A percentile compares a stretch with the other conserved stretches of the same genome.
Conservation (phyloP, 2,113 vertebrate species). For the Campylomormyrus tamandua region DNA sequence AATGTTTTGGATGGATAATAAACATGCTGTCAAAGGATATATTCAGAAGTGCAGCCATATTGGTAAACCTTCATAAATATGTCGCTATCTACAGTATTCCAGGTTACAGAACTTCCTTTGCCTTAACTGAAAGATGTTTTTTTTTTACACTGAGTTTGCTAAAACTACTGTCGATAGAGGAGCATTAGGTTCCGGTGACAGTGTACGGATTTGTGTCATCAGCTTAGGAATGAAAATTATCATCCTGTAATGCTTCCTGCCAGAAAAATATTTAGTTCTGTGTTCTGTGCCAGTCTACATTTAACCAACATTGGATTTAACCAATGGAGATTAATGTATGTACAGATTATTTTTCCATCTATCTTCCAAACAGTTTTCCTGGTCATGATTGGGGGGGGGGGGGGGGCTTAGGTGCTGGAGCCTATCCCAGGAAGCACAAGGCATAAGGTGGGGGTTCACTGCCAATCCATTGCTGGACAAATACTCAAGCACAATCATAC, state of each 20-base stretch:
- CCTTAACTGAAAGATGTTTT: neutral
- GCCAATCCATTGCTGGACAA: neutral
- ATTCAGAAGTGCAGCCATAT: neutral
- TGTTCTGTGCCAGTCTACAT: neutral
- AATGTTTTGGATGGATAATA: neutral
- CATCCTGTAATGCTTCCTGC: neutral
- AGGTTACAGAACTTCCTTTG: neutral
- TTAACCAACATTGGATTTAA: neutral
- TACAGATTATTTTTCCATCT: neutral
- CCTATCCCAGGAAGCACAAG: neutral
- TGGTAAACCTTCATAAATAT: neutral
- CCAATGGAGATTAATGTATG: neutral
- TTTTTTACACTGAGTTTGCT: neutral
- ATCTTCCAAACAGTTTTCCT: neutral
- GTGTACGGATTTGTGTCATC: neutral
- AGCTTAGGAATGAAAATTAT: neutral
- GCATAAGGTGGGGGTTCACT: neutral
- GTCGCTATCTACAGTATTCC: neutral
- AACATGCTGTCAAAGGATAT: neutral
- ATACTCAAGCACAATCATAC: neutral
- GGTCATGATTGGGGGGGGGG: neutral
- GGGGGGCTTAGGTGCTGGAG: neutral
- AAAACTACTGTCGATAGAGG: neutral
- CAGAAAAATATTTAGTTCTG: neutral
- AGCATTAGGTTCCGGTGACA: neutral